Conservation (phyloP, 2,888 invertebrate genomes). For the Hetaerina titia region DNA sequence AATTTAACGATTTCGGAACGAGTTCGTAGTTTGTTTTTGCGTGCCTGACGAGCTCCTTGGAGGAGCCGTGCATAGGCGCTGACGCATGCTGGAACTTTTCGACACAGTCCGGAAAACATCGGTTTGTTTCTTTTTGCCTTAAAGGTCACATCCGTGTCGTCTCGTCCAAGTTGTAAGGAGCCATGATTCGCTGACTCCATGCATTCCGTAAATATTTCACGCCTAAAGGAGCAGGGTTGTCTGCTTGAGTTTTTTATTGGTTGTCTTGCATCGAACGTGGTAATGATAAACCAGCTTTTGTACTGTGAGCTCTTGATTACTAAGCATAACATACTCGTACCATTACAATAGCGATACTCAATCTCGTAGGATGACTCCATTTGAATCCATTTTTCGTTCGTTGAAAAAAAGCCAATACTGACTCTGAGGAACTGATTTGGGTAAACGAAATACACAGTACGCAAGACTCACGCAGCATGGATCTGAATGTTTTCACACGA, state of each 20-base stretch:
- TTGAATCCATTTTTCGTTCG: too few species aligned
- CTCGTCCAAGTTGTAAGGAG: background rate
- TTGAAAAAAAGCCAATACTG: too few species aligned
- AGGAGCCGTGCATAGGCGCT: background rate
- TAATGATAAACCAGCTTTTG: background rate
- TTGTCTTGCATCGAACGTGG: background rate
- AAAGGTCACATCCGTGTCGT: background rate
- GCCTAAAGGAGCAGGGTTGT: background rate
- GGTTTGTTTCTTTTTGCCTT: background rate
- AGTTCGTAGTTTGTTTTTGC: slow-evolving; percentile 21
- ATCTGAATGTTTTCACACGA: too few species aligned
- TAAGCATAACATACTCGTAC: background rate
- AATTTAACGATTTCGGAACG: slow-evolving; percentile 4
- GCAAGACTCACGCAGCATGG: too few species aligned
- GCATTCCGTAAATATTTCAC: background rate
- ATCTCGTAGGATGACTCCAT: too few species aligned
- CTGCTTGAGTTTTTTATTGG: background rate
- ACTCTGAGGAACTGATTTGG: too few species aligned
- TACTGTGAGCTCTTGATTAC: background rate
- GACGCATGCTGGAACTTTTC: background rate
- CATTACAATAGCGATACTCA: too few species aligned
- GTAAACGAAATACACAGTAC: too few species aligned
- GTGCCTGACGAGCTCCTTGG: background rate
- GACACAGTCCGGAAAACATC: background rate
- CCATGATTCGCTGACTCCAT: background rate